Base-by-base conservation (phyloP, 2,113 vertebrate species). In the Grammomys dolichurus region DNA sequence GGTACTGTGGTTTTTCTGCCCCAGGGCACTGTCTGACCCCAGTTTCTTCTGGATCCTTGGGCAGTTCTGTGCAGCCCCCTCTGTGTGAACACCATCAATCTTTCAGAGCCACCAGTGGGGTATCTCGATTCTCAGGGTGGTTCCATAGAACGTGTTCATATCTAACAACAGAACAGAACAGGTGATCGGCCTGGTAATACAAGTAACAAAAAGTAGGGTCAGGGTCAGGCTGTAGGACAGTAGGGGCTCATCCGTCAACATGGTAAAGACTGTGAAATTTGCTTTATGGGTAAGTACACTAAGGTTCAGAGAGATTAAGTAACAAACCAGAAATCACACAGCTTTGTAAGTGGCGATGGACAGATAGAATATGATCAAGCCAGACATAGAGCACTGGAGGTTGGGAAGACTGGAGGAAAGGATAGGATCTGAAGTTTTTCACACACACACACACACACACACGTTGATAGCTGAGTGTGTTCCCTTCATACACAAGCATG, bases 231-330 rank as follows among this genome's bases (percentile, higher is more conserved):
- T 9, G 3, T 20, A 73, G 28, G 3, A 43, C 6, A 0, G 11
- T 40, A 36, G 85, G 10, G 9, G 10, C 67, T 36, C 33, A 11
- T 33, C 4, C 10, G 13, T 43, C 69, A 82, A 3, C 75, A 87
- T 65, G 9, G 10, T 0, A 0, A 56, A 73, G 70, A 51, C 13
- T 92, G 40, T 0, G 43, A 33, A 8, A 36, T 36, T 0, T 80
- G 56, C 40, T n/a, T 56, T 26, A 0, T 58, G 54, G n/a, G 60
- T 69, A 40, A 77, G 28, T 40, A 63, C 16, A 73, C 65, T 63
- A 48, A 70, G 40, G 5, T 87, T 58, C 63, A 89, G 92, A 94
- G 80, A 93, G 20, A 46, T n/a, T 75, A 26, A 33, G 36, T 82
- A 67, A 78, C 46, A 73, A 65, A 33, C 28, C 69, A 20, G 20